Evolutionary conservation across 2,888 invertebrate species (phyloP).

Genomic region (Corbicula japonica): DNA sequence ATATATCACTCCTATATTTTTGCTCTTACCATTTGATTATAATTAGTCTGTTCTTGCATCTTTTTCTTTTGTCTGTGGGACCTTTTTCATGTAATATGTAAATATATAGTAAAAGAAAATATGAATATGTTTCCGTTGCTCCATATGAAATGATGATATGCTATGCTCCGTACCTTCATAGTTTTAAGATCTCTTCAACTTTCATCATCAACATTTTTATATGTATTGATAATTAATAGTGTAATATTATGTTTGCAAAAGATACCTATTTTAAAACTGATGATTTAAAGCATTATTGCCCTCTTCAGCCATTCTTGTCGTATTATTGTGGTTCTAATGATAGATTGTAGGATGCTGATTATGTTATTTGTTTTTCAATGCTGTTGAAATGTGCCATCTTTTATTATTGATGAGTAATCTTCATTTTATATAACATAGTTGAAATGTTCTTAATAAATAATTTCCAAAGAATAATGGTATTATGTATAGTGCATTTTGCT

Average conservation of each 20-base stretch:
- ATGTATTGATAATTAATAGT: too few species aligned
- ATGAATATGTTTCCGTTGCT: conserved; percentile 66
- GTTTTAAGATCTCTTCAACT: conserved; percentile 31
- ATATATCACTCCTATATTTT: conserved; percentile 20
- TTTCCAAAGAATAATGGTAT: not conserved
- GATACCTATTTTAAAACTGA: not conserved
- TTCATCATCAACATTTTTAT: conserved; percentile 3
- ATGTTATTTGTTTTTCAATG: conserved; percentile 3
- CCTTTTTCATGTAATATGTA: conserved; percentile 51
- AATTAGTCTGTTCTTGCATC: conserved; percentile 28
- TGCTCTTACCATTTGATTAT: conserved; percentile 22
- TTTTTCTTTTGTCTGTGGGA: conserved; percentile 57
- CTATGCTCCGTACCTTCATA: conserved; percentile 35
- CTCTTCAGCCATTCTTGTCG: conserved; percentile 20
- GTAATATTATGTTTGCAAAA: not conserved
- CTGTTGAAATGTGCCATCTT: conserved; percentile 19
- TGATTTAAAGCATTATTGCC: conserved; percentile 36
- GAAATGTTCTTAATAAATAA: too few species aligned
- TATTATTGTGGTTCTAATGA: not conserved
- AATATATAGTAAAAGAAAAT: conserved; percentile 44
- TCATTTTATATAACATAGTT: too few species aligned
- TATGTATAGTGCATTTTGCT: not conserved
- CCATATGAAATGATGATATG: too few species aligned
- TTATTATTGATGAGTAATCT: not conserved
- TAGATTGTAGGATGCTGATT: conserved; percentile 8